These are phyloP conservation scores for Saguinus midas DNA, from an alignment of 2,113 vertebrate species.

Conservation along the genomic window DNA sequence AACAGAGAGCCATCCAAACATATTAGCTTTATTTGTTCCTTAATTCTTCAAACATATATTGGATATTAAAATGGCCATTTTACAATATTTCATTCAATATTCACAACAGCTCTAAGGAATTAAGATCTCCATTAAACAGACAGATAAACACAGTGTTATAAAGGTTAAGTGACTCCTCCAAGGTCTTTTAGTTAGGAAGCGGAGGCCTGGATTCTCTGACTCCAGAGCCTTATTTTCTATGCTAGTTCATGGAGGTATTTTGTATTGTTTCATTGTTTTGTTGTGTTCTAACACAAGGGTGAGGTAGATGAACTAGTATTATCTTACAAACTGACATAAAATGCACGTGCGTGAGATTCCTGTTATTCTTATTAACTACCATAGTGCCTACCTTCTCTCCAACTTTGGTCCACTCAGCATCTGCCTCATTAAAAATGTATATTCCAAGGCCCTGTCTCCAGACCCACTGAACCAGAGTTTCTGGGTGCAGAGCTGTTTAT, in stretches of 20 bases:
- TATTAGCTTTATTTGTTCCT: background rate
- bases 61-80: background rate
- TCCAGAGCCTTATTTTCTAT: background rate
- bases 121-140: background rate
- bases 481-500: background rate
- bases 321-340: background rate
- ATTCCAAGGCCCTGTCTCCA: background rate
- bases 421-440: background rate
- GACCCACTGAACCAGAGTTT: background rate
- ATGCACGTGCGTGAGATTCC: background rate
- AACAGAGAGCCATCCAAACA: background rate
- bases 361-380: background rate
- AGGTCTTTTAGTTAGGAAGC: background rate
- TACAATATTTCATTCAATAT: background rate
- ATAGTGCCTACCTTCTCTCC: background rate
- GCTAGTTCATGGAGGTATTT: background rate
- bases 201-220: background rate
- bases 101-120: background rate
- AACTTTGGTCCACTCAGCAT: background rate
- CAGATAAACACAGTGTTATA: background rate
- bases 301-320: background rate
- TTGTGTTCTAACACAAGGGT: background rate
- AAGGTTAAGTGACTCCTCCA: background rate
- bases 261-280: background rate
- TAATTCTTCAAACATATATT: background rate